phyloP scores from a whole-genome alignment of 1,140 invertebrate genomes.

The Heliconius congener region DNA sequence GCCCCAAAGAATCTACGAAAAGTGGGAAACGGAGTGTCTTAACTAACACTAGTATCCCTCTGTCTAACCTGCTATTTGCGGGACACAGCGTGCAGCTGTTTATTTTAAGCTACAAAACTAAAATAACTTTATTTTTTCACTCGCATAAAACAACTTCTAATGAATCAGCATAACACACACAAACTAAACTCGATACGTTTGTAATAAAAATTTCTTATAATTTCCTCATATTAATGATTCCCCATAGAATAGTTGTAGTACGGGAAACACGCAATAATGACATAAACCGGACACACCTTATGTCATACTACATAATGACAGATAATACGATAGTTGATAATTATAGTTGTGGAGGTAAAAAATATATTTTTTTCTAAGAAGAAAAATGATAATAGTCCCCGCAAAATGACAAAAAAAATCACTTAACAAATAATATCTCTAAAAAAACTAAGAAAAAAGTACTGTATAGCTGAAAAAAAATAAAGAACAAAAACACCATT shows the following conservation, averaged over 20 bases:
- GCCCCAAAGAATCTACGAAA: no score
- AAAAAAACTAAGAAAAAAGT: no score
- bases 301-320: not conserved
- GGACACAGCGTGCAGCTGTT: no score
- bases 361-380: not conserved
- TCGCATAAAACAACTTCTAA: not conserved
- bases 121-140: not conserved
- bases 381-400: no score
- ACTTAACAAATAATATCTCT: no score
- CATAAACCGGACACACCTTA: constrained; percentile 13
- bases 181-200: not conserved
- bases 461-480: no score
- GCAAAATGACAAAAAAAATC: no score
- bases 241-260: constrained; percentile 1
- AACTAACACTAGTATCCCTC: no score
- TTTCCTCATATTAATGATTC: constrained; percentile 8
- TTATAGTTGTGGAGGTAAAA: not conserved
- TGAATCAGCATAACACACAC: constrained; percentile 6
- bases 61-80: no score
- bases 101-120: no score
- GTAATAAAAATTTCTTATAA: constrained; percentile 7
- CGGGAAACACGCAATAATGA: not conserved
- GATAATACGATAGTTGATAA: not conserved
- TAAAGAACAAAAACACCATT: no score
- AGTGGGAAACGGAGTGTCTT: no score